Evolutionary conservation across 2,888 invertebrate species (phyloP), one percentile per base, ranked within the genome.

Genomic region (Myopa testacea): DNA sequence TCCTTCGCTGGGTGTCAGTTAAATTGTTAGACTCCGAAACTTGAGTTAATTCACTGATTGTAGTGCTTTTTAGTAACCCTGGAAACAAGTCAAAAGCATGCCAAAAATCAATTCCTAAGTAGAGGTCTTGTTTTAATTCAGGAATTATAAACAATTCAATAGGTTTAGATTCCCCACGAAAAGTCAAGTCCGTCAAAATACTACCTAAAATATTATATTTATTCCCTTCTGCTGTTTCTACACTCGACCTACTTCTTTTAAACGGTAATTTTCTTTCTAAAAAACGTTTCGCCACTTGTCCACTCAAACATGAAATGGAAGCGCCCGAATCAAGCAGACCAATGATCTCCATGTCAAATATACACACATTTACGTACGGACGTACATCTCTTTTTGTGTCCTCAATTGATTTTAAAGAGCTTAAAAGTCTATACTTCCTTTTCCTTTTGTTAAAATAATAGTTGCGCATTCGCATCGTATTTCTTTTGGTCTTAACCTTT

Each of bases 291-390:
- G 80, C 77, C 1, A 75, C 77, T 4, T 68, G 62, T 3, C 75
- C 74, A 62, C 76, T 75, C 8, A 79, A 65, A 67, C 81, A 81
- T 14, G 72, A 76, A 14, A 80, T 72, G 0, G 63, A 58, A 0
- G 78, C 81, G 0, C 80, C 79, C 14, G 74, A 78, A 52, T 81
- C 80, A 4, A 81, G 52, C 58, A 81, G 71, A 4, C 76, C 81
- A 4, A 8, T 38, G 19, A 78, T n/a, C n/a, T 73, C 63, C 68
- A 68, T 78, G 0, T 76, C 78, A 10, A 76, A 65, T n/a, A 78
- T 65, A 3, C 40, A 60, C 4, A 80, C 74, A 10, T 50, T 40
- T 40, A 72, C 72, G 40, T 77, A 79, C 3, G 77, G 79, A 3
- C 75, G 19, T 16, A 79, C 62, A 63, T 79, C 79, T 14, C 14